Base-by-base conservation (phyloP, 2,113 vertebrate species). In the Ptilonorhynchus violaceus region DNA sequence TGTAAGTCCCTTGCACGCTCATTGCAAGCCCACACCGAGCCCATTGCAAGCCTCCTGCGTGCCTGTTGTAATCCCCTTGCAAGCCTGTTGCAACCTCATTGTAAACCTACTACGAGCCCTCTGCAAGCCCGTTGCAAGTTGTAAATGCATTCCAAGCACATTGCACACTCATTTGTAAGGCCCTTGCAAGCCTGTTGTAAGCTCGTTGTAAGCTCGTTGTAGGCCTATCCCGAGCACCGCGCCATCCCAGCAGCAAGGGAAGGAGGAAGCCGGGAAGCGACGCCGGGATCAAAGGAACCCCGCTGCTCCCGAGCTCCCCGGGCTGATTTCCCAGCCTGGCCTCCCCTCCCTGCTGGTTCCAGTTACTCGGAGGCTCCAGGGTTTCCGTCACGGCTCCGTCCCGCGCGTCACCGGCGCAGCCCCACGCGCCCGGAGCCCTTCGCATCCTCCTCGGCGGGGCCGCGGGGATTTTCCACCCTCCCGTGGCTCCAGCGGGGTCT, bases 401-500 rank as follows among this genome's bases (percentile, higher is more conserved):
- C 56, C 1, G 0, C 2, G 1, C 20, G 9, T 74, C 86, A 68
- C n/a, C 31, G 4, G 17, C 46, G 0, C 31, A 14, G 72, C 44
- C 72, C 44, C 53, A 5, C 2, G 5, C 47, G 25, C 64, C n/a
- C 23, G 0, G n/a, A 39, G 70, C 55, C 77, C 56, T 62, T 30
- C 0, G 3, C 35, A 22, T 41, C 33, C 68, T 15, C 4, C 41
- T 20, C 31, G 1, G 35, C 0, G 1, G 2, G 15, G 18, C 82
- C 6, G 7, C 1, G 2, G 58, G 80, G 30, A 2, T 63, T 60
- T 78, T 79, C 75, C 89, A 55, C 15, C 72, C 58, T 84, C 30
- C 27, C 4, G 1, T 0, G 13, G 41, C 41, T 85, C 27, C 76
- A 25, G 4, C 2, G 18, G 9, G 2, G 14, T 13, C 59, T 88